Evolutionary conservation across 2,797 vertebrate genomes (phyloP).

Genomic region (Gobionotothen gibberifrons): DNA sequence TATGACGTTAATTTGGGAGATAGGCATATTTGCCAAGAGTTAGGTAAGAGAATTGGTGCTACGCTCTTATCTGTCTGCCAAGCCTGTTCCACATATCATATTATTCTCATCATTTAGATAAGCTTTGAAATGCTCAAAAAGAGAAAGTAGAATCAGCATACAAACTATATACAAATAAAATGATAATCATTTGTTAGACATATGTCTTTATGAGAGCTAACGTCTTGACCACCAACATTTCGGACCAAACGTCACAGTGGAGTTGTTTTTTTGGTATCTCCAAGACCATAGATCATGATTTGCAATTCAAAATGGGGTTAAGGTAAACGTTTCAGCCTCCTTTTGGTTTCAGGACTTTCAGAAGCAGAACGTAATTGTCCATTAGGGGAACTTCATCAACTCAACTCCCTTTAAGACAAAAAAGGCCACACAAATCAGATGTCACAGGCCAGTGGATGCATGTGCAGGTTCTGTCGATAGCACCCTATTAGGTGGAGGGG

Average conservation of each 20-base stretch:
- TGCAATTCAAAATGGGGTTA: not conserved
- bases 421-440: conserved; percentile 58
- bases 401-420: conserved; percentile 41
- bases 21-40: not conserved
- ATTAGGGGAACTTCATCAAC: conserved; percentile 39
- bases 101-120: not conserved
- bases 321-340: conserved; percentile 28
- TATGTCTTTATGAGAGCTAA: not conserved
- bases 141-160: not conserved
- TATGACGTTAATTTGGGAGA: conserved; percentile 15
- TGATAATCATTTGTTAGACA: not conserved
- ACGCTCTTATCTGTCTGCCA: not conserved
- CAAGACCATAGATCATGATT: not conserved
- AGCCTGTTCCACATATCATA: too few relatives aligned
- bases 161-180: not conserved
- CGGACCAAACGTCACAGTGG: not conserved
- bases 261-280: not conserved
- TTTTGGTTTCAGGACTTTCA: conserved; percentile 8
- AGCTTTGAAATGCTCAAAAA: not conserved
- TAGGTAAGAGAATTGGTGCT: not conserved
- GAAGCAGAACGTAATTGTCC: conserved; percentile 15
- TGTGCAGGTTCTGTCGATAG: conserved; percentile 67
- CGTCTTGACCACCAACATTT: not conserved
- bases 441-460: conserved; percentile 57
- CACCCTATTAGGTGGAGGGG: conserved; percentile 62